These are phyloP conservation scores for Dicrurus megarhynchus DNA, from an alignment of 2,113 vertebrate genomes.

Conservation along the genomic window DNA sequence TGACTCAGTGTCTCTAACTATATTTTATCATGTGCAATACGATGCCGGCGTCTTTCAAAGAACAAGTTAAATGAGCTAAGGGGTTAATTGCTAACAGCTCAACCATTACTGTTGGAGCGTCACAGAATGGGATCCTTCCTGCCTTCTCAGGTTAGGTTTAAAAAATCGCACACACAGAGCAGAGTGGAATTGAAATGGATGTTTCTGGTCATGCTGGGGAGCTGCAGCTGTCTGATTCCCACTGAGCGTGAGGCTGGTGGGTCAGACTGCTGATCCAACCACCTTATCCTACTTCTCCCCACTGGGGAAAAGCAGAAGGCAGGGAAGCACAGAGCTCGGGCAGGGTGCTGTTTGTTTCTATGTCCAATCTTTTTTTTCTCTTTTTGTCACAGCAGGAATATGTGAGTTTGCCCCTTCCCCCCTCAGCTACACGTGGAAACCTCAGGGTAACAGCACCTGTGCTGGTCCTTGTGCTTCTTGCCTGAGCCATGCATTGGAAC, in stretches of 20 bases:
- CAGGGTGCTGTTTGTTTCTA: not conserved
- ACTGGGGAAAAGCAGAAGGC: not conserved
- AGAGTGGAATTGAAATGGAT: not conserved
- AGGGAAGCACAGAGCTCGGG: not conserved
- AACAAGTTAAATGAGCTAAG: conserved; percentile 53
- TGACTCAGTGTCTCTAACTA: not conserved
- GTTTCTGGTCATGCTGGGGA: not conserved
- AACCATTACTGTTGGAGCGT: not conserved
- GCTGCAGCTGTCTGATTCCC: not conserved
- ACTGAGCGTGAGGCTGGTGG: fast-evolving
- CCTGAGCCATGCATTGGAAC: not conserved
- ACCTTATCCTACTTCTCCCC: not conserved
- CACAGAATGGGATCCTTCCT: not conserved
- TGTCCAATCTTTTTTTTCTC: not conserved
- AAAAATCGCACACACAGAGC: not conserved
- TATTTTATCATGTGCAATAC: not conserved
- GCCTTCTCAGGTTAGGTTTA: not conserved
- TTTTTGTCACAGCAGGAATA: not conserved
- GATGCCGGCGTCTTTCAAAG: conserved; percentile 1
- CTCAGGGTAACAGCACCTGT: not conserved
- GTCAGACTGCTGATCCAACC: not conserved
- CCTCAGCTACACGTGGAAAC: not conserved
- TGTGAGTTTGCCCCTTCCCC: not conserved
- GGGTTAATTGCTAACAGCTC: conserved; percentile 53
- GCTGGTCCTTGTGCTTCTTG: not conserved